Base-by-base conservation (phyloP, 1,140 invertebrate species). In the Caenorhabditis tropicalis region DNA sequence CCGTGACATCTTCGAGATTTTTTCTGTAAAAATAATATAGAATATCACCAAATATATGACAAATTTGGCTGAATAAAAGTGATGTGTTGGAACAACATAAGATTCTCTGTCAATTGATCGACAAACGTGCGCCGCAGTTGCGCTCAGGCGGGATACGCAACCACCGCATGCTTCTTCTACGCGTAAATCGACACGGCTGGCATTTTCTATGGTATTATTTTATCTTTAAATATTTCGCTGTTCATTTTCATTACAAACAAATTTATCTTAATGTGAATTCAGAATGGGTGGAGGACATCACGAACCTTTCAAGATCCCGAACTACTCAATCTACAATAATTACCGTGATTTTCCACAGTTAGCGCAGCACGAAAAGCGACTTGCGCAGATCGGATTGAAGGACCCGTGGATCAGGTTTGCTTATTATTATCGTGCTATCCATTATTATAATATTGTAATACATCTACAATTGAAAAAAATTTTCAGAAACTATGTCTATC, bases 281-380 rank as follows among this genome's bases (percentile, higher is more conserved):
- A 84, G 53, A 79, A 87, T 87, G 86, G 87, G 87, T 82, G 43
- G 60, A 21, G 82, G 84, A 29, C 87, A 87, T 79, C 86, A 84
- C 86, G 87, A 87, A 79, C 87, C 87, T 2, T 87, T 87, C 56
- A 85, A 60, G 27, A 83, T 87, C 60, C 87, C 87, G 19, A 82
- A 87, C 27, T 81, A 87, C 36, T 51, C 53, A 3, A 85, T 87
- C 80, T 87, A 87, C 85, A 85, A 82, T 51, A 87, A 87, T 36
- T 87, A 82, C 39, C 60, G 60, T 2, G 56, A 85, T 5, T 87
- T 87, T 49, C 87, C 87, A 27, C 70, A 87, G 51, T 56, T 87
- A 10, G 79, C 82, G 21, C 74, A 60, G 15, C 87, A 87, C 36
- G 82, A 87, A 56, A 80, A 82, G 33, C 83, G 87, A 36, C 82